These are phyloP conservation scores for Scyliorhinus canicula DNA, from an alignment of 2,797 vertebrate genomes.

Conservation along the genomic window DNA sequence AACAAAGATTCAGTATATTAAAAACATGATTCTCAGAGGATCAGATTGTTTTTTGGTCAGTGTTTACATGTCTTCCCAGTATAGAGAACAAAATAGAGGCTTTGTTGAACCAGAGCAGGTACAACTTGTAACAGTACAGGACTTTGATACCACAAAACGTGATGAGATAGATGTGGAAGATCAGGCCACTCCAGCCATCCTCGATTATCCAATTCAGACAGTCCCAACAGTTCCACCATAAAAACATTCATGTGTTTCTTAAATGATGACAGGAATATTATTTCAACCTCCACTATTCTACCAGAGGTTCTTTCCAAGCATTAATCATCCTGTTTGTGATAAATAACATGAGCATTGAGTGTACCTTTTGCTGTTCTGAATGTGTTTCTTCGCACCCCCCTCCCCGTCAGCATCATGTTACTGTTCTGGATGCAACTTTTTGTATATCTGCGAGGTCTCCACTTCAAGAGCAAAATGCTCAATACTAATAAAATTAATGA, in stretches of 20 bases:
- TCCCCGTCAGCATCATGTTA: neutral
- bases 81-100: neutral
- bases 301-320: neutral
- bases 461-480: neutral
- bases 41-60: too few species aligned
- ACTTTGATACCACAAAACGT: neutral
- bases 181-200: neutral
- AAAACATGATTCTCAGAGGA: neutral
- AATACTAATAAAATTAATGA: neutral
- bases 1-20: neutral
- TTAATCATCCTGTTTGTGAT: neutral
- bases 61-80: neutral
- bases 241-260: neutral
- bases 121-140: neutral
- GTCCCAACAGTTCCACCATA: neutral
- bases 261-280: neutral
- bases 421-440: neutral
- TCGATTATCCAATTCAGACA: slow-evolving; percentile 3
- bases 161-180: neutral
- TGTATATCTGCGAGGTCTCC: neutral
- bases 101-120: neutral
- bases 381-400: neutral
- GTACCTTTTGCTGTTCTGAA: neutral
- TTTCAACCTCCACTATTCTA: neutral
- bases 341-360: neutral